These are phyloP conservation scores for Polymixis flavicincta DNA, from an alignment of 2,888 invertebrate genomes.

Conservation along the genomic window DNA sequence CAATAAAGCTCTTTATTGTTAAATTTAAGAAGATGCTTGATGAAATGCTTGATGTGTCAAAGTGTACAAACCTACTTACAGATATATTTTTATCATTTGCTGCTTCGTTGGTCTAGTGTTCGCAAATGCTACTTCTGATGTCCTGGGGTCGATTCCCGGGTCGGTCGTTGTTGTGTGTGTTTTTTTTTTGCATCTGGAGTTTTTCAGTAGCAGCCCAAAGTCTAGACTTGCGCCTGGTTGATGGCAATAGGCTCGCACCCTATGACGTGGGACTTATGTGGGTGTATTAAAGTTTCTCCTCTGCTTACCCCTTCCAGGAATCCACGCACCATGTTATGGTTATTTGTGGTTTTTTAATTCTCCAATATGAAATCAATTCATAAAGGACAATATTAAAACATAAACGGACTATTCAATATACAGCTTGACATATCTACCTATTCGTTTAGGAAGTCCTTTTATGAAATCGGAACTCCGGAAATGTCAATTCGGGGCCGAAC, in stretches of 20 bases:
- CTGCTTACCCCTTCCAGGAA: neutral
- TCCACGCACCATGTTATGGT: neutral
- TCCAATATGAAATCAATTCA: neutral
- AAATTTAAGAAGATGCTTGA: too few relatives aligned
- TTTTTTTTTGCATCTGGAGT: neutral
- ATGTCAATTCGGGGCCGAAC: constrained; percentile 45
- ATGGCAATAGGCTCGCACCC: neutral
- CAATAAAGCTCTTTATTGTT: too few relatives aligned
- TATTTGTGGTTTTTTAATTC: neutral
- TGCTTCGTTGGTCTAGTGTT: neutral
- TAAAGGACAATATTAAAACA: constrained; percentile 13
- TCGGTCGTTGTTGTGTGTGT: too few relatives aligned
- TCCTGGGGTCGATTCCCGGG: neutral
- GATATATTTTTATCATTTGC: neutral
- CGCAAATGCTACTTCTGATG: neutral
- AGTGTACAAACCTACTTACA: too few relatives aligned
- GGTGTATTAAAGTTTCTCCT: neutral
- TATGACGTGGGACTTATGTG: neutral
- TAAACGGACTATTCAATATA: constrained; percentile 17
- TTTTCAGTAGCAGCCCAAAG: neutral
- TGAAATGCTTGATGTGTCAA: too few relatives aligned
- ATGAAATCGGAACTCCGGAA: constrained; percentile 53
- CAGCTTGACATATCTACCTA: constrained; percentile 1
- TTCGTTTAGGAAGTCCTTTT: constrained; percentile 49
- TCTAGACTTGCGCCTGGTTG: neutral